These are phyloP conservation scores for Diacarnus erythraeanus DNA, from an alignment of 37 sponge, comb jelly and placozoan species.

Conservation along the genomic window DNA sequence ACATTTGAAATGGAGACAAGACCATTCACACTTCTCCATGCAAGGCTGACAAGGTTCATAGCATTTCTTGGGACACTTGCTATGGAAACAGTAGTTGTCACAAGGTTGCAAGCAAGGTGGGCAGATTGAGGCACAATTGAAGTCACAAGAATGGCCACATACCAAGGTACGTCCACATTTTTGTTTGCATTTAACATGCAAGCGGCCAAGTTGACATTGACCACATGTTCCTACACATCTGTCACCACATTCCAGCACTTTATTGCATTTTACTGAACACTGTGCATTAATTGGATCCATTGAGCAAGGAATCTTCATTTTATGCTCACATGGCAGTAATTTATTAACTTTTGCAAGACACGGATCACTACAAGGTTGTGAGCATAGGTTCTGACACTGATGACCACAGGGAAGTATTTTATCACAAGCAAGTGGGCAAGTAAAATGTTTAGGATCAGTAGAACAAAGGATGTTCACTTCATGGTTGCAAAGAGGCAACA, in stretches of 20 bases:
- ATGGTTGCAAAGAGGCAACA: constrained; percentile 60
- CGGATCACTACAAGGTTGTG: constrained; percentile 38
- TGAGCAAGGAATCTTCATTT: constrained; percentile 26
- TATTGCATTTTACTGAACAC: constrained; percentile 20
- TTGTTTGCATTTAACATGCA: constrained; percentile 62
- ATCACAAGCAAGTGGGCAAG: constrained; percentile 57
- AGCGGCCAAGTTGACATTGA: constrained; percentile 64
- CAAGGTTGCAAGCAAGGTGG: constrained; percentile 74
- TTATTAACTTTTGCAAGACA: constrained; percentile 36
- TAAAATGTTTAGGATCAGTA: neutral
- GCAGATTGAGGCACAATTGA: constrained; percentile 62
- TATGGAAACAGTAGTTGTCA: constrained; percentile 76
- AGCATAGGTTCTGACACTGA: constrained; percentile 63
- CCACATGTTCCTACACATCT: constrained; percentile 74
- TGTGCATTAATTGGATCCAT: neutral
- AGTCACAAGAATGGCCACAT: constrained; percentile 83
- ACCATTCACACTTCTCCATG: constrained; percentile 79
- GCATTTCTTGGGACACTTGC: constrained; percentile 70
- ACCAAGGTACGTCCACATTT: constrained; percentile 72
- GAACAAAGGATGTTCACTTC: constrained; percentile 32
- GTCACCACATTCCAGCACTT: constrained; percentile 69
- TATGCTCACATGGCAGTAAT: constrained; percentile 69
- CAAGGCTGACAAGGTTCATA: constrained; percentile 74
- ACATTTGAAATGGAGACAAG: constrained; percentile 72
- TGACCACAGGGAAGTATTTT: constrained; percentile 77